These are phyloP conservation scores for Sphyrna mokarran DNA, from an alignment of 2,113 vertebrate genomes.

Conservation along the genomic window DNA sequence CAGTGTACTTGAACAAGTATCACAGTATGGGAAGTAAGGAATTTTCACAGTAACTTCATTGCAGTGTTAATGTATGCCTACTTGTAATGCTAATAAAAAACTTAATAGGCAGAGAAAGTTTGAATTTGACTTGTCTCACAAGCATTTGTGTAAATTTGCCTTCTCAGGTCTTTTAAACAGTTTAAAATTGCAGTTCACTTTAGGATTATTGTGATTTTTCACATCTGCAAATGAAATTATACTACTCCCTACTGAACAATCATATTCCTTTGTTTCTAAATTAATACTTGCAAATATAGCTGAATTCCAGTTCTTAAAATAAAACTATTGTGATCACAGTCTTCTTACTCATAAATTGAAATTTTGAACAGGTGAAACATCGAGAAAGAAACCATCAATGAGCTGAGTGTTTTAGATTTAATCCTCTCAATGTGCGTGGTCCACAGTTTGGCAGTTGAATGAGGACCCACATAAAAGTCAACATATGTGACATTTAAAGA, in stretches of 20 bases:
- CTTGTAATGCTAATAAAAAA: no score
- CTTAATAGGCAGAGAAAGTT: background rate
- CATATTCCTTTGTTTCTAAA: background rate
- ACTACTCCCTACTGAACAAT: no score
- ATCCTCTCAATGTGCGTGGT: background rate
- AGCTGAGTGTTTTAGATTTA: background rate
- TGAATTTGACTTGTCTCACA: background rate
- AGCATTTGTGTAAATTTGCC: background rate
- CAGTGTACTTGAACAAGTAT: no score
- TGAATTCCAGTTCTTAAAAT: background rate
- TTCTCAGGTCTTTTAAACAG: background rate
- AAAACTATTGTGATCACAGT: background rate
- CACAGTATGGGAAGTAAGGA: no score
- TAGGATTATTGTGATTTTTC: background rate
- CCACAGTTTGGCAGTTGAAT: background rate
- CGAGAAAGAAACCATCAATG: background rate
- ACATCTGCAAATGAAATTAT: background rate
- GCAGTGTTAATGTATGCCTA: no score
- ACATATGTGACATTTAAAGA: constrained; percentile 23
- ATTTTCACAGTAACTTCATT: no score
- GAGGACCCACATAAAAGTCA: background rate
- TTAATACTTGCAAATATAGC: background rate
- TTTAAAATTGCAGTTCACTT: background rate
- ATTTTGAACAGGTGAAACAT: background rate
- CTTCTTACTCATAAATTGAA: background rate